Evolutionary conservation across 2,113 vertebrate species (phyloP).

Genomic region (Callipepla squamata): DNA sequence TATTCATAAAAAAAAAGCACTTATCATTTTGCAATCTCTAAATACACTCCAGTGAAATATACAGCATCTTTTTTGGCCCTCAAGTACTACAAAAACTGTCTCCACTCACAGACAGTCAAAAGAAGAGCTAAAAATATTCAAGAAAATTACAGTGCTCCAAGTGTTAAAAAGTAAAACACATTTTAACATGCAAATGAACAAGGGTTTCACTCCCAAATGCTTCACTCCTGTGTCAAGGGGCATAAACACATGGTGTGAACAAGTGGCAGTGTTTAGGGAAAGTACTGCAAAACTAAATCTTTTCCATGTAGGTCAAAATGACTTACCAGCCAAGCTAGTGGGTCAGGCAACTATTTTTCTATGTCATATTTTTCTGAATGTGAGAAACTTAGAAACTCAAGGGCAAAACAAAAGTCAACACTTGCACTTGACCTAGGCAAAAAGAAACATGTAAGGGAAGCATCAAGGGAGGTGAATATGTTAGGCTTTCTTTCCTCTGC

Average conservation of each 20-base stretch:
- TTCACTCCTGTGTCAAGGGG: background rate
- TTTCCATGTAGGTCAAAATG: background rate
- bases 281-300: background rate
- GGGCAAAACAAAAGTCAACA: background rate
- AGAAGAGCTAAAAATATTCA: background rate
- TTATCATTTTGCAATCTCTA: background rate
- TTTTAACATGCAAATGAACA: background rate
- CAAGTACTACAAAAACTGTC: background rate
- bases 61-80: background rate
- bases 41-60: background rate
- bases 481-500: background rate
- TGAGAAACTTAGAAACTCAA: background rate
- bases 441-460: background rate
- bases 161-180: background rate
- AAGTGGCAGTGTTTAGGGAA: background rate
- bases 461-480: background rate
- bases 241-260: background rate
- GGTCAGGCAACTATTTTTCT: background rate
- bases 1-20: background rate
- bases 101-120: background rate
- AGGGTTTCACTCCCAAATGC: background rate
- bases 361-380: background rate
- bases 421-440: background rate
- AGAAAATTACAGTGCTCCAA: background rate
- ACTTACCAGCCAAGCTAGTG: background rate